A percentile compares a stretch with the other conserved stretches of the same genome.
phyloP scores from a whole-genome alignment of 2,113 vertebrate species.

The Syngnathoides biaculeatus region DNA sequence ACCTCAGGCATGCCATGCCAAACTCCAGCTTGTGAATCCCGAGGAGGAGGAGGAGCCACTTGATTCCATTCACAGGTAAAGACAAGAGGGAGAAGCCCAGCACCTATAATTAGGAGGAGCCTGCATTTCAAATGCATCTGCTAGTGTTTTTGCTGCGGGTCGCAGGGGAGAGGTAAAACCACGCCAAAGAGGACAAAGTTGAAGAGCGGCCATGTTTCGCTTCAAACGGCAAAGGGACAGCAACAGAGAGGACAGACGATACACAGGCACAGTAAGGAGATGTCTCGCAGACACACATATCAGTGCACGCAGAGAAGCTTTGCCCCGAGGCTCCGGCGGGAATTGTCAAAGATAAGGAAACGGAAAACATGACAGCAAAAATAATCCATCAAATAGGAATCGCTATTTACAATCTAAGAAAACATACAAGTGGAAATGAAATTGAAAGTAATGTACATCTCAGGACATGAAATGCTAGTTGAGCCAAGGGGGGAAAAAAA shows the following conservation, averaged over 20 bases:
- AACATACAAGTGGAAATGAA: slow-evolving; percentile 41
- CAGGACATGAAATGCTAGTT: slow-evolving; percentile 42
- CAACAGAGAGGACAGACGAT: slow-evolving; percentile 36
- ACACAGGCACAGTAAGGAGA: slow-evolving; percentile 43
- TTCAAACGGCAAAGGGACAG: slow-evolving; percentile 11
- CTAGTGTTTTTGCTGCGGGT: slow-evolving; percentile 39
- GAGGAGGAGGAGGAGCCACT: slow-evolving; percentile 55
- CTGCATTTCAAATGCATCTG: slow-evolving; percentile 43
- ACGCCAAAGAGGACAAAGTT: slow-evolving; percentile 11
- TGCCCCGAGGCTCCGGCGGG: slow-evolving; percentile 66
- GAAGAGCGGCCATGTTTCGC: slow-evolving; percentile 27
- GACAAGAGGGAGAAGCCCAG: slow-evolving; percentile 23
- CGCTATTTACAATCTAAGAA: slow-evolving; percentile 54
- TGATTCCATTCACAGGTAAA: slow-evolving; percentile 50
- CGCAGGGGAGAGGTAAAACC: slow-evolving; percentile 6
- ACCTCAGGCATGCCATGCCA: slow-evolving; percentile 62
- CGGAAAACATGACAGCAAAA: slow-evolving; percentile 35
- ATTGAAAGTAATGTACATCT: slow-evolving; percentile 60
- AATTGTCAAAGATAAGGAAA: slow-evolving; percentile 38
- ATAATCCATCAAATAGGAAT: slow-evolving; percentile 42
- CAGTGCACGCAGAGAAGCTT: slow-evolving; percentile 61
- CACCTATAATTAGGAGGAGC: slow-evolving; percentile 41
- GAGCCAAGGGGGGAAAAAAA: slow-evolving; percentile 35
- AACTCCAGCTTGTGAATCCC: slow-evolving; percentile 44
- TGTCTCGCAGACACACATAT: slow-evolving; percentile 34